Evolutionary conservation across 2,113 vertebrate species (phyloP).

Genomic region (Aleadryas rufinucha): DNA sequence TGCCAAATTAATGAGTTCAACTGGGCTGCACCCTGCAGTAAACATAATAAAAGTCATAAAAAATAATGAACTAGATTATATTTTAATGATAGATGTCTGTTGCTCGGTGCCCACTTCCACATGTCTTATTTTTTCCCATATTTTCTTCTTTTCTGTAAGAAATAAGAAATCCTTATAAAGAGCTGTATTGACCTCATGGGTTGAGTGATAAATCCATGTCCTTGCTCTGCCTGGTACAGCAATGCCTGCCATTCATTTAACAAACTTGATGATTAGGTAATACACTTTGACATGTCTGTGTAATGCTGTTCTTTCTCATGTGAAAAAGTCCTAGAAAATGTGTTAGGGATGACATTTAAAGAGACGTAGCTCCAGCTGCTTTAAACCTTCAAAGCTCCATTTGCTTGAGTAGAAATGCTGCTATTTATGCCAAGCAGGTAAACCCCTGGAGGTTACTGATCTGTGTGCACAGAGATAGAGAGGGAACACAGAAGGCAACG

Average conservation of each 20-base stretch:
- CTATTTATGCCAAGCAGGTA: not conserved
- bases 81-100: slow-evolving; percentile 23
- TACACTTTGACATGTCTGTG: not conserved
- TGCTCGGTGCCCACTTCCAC: slow-evolving; percentile 31
- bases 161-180: not conserved
- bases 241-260: slow-evolving; percentile 34
- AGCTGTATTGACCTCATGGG: not conserved
- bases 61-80: slow-evolving; percentile 65
- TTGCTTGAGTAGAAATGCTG: not conserved
- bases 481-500: not conserved
- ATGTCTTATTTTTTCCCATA: not conserved
- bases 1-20: slow-evolving; percentile 69
- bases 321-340: slow-evolving; percentile 7
- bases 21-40: slow-evolving; percentile 58
- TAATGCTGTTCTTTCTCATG: slow-evolving; percentile 27
- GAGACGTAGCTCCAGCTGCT: not conserved
- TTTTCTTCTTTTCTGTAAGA: slow-evolving; percentile 22
- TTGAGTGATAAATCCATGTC: not conserved
- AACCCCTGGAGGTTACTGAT: not conserved
- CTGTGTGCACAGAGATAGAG: not conserved
- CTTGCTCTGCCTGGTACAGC: not conserved
- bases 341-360: slow-evolving; percentile 6
- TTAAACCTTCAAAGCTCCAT: not conserved
- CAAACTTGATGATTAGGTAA: slow-evolving; percentile 27
- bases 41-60: slow-evolving; percentile 67